These are phyloP conservation scores for Griposia aprilina DNA, from an alignment of 2,888 invertebrate species.

Conservation along the genomic window DNA sequence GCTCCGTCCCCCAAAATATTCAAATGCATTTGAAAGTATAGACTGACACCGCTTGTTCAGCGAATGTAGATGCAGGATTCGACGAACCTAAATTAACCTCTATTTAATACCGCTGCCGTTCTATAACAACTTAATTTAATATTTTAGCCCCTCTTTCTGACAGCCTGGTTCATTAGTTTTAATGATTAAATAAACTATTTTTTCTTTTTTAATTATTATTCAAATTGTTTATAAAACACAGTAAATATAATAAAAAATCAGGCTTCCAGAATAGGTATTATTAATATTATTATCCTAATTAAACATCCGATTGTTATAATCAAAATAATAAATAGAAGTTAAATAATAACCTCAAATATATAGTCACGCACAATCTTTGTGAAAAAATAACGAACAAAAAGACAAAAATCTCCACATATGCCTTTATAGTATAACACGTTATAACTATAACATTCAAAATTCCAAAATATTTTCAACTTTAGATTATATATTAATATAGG, in stretches of 20 bases:
- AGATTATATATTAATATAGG: slow-evolving; percentile 60
- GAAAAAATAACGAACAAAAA: slow-evolving; percentile 71
- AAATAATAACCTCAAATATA: slow-evolving; percentile 53
- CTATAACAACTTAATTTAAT: slow-evolving; percentile 25
- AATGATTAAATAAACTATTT: neutral
- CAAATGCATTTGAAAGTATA: slow-evolving; percentile 76
- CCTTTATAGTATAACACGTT: slow-evolving; percentile 71
- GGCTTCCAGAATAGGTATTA: slow-evolving; percentile 51
- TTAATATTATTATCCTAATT: slow-evolving; percentile 18
- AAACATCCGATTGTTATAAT: slow-evolving; percentile 35
- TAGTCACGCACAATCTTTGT: slow-evolving; percentile 84
- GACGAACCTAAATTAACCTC: slow-evolving; percentile 24
- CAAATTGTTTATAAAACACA: neutral
- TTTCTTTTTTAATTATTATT: neutral
- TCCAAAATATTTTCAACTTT: slow-evolving; percentile 76
- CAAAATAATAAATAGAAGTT: slow-evolving; percentile 29
- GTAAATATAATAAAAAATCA: slow-evolving; percentile 31
- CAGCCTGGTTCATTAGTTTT: slow-evolving; percentile 36
- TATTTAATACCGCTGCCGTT: slow-evolving; percentile 30
- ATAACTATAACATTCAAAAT: slow-evolving; percentile 62
- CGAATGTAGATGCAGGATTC: slow-evolving; percentile 31
- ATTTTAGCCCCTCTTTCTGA: slow-evolving; percentile 26
- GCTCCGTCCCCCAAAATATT: slow-evolving; percentile 80
- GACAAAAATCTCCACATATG: slow-evolving; percentile 74
- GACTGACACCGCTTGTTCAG: slow-evolving; percentile 67